A percentile compares a stretch with the other conserved stretches of the same genome.
phyloP scores from a whole-genome alignment of 2,113 vertebrate species.

The Nicator chloris region DNA sequence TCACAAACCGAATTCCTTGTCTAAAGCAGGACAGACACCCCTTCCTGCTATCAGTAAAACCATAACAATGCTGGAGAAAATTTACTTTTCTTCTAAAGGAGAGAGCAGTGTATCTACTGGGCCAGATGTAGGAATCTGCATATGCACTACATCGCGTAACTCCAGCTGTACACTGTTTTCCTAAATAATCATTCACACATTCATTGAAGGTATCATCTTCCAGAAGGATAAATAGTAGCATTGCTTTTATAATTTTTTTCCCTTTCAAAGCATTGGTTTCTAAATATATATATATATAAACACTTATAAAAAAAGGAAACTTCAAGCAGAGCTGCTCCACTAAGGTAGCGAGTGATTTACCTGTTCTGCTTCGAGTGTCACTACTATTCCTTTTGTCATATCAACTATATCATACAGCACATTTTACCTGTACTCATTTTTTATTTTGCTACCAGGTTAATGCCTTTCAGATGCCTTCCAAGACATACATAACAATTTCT shows the following conservation, averaged over 20 bases:
- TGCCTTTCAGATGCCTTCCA: neutral
- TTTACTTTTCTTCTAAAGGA: neutral
- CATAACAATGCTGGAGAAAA: neutral
- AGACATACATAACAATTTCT: neutral
- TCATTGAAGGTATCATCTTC: neutral
- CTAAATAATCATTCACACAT: neutral
- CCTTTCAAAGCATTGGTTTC: neutral
- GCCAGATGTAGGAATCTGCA: neutral
- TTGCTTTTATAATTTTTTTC: neutral
- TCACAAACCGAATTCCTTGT: neutral
- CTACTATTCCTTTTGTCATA: neutral
- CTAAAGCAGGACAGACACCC: neutral
- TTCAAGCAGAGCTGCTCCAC: neutral
- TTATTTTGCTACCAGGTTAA: neutral
- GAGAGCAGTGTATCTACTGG: neutral
- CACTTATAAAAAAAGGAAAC: neutral
- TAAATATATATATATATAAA: neutral
- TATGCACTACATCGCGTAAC: fast-evolving
- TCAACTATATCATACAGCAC: neutral
- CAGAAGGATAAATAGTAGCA: neutral
- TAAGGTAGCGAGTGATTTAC: neutral
- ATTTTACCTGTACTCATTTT: neutral
- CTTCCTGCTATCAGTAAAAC: neutral
- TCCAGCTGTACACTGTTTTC: neutral
- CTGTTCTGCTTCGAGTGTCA: neutral